Evolutionary conservation across 2,113 vertebrate species (phyloP), one percentile per base, ranked within the genome.

Genomic region (Melanostigma gelatinosum): DNA sequence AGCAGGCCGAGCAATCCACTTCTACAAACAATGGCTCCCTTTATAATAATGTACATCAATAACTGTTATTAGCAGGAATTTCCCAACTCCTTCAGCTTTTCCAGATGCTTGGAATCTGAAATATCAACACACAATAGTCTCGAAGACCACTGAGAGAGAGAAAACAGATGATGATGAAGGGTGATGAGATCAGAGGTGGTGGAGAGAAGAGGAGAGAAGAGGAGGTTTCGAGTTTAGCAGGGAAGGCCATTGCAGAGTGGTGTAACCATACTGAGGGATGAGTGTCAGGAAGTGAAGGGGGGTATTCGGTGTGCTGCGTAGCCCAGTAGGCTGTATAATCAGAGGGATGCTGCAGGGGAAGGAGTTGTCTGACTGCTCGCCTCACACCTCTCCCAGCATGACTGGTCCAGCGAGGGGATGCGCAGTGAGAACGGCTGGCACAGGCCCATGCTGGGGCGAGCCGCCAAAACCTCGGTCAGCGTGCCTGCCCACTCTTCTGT

Each of bases 21-120:
- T 67, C 63, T 72, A 84, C 70, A 92, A 90, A 94, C 94, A 94
- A 93, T 93, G 80, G 84, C 48, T 83, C 85, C 82, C 69, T 93
- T 93, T 87, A 92, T 93, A 83, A 88, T 85, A 84, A 92, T 88
- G 82, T 75, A 91, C 91, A 92, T 90, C 82, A 93, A 89, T 92
- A 91, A 93, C 85, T 89, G 76, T 85, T 77, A 87, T 88, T 80
- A 77, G 60, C 24, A 82, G 76, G 48, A 85, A 77, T 81, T 90
- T 88, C 38, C 71, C 77, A 79, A 83, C 75, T 69, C 85, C 54
- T 84, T 89, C 81, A 74, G 54, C 60, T 91, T 92, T 93, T 93
- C 92, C 92, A 94, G 89, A 93, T 90, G 88, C 84, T 87, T 29
- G 11, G n/a, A n/a, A n/a, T n/a, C 46, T 80, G 77, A 90, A 90